Base-by-base conservation (phyloP, 2,113 vertebrate species). In the Rostratula benghalensis region DNA sequence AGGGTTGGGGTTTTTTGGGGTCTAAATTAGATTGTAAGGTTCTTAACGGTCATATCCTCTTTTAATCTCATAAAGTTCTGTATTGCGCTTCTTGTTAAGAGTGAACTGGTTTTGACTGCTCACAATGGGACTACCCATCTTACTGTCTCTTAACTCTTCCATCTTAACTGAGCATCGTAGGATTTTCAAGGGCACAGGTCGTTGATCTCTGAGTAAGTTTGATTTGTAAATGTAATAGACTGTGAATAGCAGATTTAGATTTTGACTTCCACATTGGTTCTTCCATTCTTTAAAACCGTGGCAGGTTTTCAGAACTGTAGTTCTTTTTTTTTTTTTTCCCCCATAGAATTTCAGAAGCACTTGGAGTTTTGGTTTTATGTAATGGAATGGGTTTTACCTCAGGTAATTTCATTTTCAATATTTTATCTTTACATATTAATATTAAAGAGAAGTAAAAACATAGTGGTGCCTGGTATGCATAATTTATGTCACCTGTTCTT, bases 321-420 rank as follows among this genome's bases (percentile, higher is more conserved):
- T 73, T 91, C 10, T 20, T 69, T 54, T 11, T 43, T 43, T 13
- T 85, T 75, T 83, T 84, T 65, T 83, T 45, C 46, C 83, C 79
- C 87, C 59, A 70, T 89, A 96, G 89, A 95, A 95, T 75, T 97
- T 95, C 45, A 83, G 71, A 89, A 90, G 84, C 80, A 95, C 76
- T 69, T 61, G 51, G 76, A 89, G 51, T 94, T 87, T 92, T 65
- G 82, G 39, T 87, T 90, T 80, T 87, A 89, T 92, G 77, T 92
- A 89, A 94, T 43, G 39, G 63, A 90, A 87, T 83, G 83, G 71
- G 54, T 82, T 94, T 98, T 93, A 94, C 81, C 87, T 90, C 87
- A 92, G 75, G 94, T 95, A 92, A 95, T 97, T 97, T 95, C 31
- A 83, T 75, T 97, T 95, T 97, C 74, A 90, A 79, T 96, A 83